phyloP scores from a whole-genome alignment of 2,113 vertebrate species.

The Anoura caudifer region DNA sequence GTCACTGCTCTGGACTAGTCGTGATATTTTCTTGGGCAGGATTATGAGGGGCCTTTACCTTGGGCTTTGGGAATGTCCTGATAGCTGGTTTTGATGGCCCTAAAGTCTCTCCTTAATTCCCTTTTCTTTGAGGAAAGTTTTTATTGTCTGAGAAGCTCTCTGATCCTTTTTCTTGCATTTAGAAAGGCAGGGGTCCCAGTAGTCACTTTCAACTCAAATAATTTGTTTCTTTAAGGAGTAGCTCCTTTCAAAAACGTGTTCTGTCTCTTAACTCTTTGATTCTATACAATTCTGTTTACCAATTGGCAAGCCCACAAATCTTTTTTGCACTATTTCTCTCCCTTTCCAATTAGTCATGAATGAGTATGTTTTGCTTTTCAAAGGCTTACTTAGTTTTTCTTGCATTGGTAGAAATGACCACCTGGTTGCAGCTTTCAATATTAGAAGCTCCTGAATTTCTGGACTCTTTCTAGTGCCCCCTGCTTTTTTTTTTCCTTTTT shows the following conservation, averaged over 20 bases:
- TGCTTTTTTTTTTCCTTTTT: neutral
- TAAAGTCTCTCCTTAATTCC: neutral
- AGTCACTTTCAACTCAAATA: neutral
- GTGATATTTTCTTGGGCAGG: neutral
- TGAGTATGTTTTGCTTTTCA: neutral
- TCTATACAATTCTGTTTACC: neutral
- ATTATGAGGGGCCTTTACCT: neutral
- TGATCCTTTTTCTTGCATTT: neutral
- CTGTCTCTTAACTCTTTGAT: neutral
- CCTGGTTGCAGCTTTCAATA: neutral
- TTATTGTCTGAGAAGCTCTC: neutral
- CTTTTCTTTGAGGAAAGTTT: neutral
- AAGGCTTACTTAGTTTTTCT: neutral
- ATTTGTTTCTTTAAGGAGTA: neutral
- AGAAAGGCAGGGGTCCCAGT: neutral
- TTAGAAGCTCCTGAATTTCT: neutral
- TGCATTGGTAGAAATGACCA: neutral
- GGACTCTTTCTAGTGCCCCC: neutral
- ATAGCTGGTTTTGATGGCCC: neutral
- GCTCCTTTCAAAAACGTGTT: neutral
- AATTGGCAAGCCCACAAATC: neutral
- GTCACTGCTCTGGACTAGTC: neutral
- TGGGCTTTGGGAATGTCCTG: neutral
- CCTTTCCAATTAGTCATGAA: neutral
- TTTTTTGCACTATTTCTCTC: neutral